phyloP scores from a whole-genome alignment of 2,113 vertebrate species.

The mouse (Mus musculus) region GRCm39 chrX:5380501-5381000 shows the following conservation, averaged over 20 bases:
- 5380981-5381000: conserved; percentile 99
- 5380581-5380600: conserved; percentile 15
- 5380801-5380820: conserved; percentile 88
- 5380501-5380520: conserved; percentile 94
- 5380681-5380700: conserved; percentile 95
- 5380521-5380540: conserved; percentile 88
- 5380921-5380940: conserved; percentile 99
- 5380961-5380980: conserved; percentile 96
- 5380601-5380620: background rate
- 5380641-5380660: conserved; percentile 44
- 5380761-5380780: conserved; percentile 82
- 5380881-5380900: conserved; percentile 96
- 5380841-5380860: conserved; percentile 95
- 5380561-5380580: background rate
- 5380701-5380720: conserved; percentile 95
- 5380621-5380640: conserved; percentile 68
- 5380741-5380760: conserved; percentile 96
- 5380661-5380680: conserved; percentile 91
- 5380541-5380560: conserved; percentile 68
- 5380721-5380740: conserved; percentile 99
- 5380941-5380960: conserved; percentile 95
- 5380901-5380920: conserved; percentile 96
- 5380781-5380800: conserved; percentile 87
- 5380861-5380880: conserved; percentile 90
- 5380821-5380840: conserved; percentile 94